Base-by-base conservation (phyloP, 2,888 invertebrate genomes). In the Salticus scenicus region DNA sequence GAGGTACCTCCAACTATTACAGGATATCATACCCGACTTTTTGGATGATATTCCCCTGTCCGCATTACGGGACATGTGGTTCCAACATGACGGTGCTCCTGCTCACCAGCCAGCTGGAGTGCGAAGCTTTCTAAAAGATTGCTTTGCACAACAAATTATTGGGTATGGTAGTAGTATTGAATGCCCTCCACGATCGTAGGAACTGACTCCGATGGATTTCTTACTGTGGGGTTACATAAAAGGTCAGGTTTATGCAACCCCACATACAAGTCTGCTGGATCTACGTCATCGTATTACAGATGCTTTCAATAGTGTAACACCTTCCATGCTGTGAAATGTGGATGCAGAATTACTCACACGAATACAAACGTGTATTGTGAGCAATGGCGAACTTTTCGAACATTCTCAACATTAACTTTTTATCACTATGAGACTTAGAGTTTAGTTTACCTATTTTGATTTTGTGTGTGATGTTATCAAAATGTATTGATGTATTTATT, bases 101-200 rank as follows among this genome's bases (percentile, higher is more conserved):
- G 57, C 57, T 8, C 57, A 57, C 57, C 4, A 4, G 4, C 57
- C 57, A 57, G 24, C 14, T n/a, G 20, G 7, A 57, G 57, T 57
- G 5, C n/a, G 57, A 57, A 57, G 57, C 57, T 57, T 57, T 57
- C 57, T 57, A 14, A 24, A 57, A 57, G 57, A 57, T 57, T 20
- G 20, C 7, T 57, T 57, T 57, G 57, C 7, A 57, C 4, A 57
- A 20, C 57, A 57, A 24, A 57, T 57, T 57, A 57, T 8, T 8
- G 57, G 24, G n/a, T 57, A 57, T 57, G 57, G 57, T 57, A 17
- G 57, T 7, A 24, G 7, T 57, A 17, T 8, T 57, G 57, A 57
- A 57, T 14, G 14, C 20, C 57, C 57, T 8, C 57, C 57, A 24
- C 14, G 57, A n/a, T 57, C 57, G 7, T 17, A 5, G 24, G 57